Conservation (phyloP, 2,888 invertebrate species). For the Rotaria magnacalcarata region DNA sequence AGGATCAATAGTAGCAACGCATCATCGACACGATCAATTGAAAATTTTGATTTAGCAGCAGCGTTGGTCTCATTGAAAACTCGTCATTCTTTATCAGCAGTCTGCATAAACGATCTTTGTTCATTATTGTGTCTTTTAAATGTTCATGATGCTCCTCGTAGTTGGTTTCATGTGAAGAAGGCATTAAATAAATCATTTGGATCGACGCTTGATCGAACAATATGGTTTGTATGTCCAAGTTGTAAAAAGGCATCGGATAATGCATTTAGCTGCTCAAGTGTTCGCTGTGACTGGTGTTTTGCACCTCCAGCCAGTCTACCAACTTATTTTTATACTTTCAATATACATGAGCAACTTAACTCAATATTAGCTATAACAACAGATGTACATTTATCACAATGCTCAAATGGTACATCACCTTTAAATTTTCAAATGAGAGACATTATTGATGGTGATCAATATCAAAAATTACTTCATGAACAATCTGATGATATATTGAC, state of each 20-base stretch:
- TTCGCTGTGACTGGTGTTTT: neutral
- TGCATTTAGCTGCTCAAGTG: neutral
- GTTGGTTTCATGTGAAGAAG: neutral
- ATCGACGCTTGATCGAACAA: neutral
- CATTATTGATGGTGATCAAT: neutral
- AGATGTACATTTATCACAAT: neutral
- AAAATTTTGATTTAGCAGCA: neutral
- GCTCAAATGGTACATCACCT: neutral
- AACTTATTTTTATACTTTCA: no score
- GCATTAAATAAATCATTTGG: neutral
- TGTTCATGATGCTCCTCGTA: neutral
- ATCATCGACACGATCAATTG: neutral
- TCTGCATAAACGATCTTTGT: neutral
- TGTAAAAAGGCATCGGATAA: neutral
- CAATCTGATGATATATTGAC: neutral
- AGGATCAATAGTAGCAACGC: no score
- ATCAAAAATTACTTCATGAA: neutral
- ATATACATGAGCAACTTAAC: neutral
- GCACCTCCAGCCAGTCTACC: no score
- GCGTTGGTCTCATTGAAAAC: neutral
- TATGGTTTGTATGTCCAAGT: neutral
- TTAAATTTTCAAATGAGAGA: neutral
- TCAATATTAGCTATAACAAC: neutral
- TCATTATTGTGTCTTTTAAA: neutral
- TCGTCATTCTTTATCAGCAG: neutral